phyloP scores from a whole-genome alignment of 1,140 invertebrate genomes.

The Euwallacea fornicatus region DNA sequence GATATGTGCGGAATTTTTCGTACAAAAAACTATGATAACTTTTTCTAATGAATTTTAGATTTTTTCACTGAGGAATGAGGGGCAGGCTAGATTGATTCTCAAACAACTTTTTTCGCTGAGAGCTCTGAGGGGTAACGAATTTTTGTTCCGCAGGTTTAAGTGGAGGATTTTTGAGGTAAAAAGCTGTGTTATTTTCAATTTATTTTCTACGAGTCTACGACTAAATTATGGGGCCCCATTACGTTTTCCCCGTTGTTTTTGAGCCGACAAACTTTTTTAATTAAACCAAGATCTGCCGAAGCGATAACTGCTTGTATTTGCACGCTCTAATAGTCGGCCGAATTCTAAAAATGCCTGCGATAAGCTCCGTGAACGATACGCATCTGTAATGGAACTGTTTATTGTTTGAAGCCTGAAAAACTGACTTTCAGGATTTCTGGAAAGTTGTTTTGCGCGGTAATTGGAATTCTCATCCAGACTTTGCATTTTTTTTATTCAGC shows the following conservation, averaged over 20 bases:
- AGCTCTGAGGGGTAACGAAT: too few relatives aligned
- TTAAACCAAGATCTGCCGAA: constrained; percentile 24
- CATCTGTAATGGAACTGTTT: constrained; percentile 17
- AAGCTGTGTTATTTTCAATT: neutral
- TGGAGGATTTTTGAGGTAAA: too few relatives aligned
- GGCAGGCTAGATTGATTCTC: too few relatives aligned
- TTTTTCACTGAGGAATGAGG: too few relatives aligned
- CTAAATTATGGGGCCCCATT: neutral
- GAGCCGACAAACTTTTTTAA: constrained; percentile 22
- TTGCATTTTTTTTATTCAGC: too few relatives aligned
- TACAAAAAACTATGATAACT: too few relatives aligned
- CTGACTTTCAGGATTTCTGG: neutral
- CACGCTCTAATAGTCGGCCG: constrained; percentile 13
- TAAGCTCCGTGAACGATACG: constrained; percentile 13
- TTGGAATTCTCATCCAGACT: too few relatives aligned
- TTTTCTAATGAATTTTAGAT: too few relatives aligned
- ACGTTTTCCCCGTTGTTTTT: constrained; percentile 18
- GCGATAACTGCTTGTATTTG: constrained; percentile 20
- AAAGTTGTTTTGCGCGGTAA: too few relatives aligned
- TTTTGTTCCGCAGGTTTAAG: too few relatives aligned
- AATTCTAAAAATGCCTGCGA: constrained; percentile 8
- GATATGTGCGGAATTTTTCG: too few relatives aligned
- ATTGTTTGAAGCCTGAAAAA: constrained; percentile 2
- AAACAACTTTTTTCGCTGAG: too few relatives aligned
- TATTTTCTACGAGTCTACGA: neutral